These are phyloP conservation scores for Trisateles emortualis DNA, from an alignment of 2,888 invertebrate genomes.

Conservation along the genomic window DNA sequence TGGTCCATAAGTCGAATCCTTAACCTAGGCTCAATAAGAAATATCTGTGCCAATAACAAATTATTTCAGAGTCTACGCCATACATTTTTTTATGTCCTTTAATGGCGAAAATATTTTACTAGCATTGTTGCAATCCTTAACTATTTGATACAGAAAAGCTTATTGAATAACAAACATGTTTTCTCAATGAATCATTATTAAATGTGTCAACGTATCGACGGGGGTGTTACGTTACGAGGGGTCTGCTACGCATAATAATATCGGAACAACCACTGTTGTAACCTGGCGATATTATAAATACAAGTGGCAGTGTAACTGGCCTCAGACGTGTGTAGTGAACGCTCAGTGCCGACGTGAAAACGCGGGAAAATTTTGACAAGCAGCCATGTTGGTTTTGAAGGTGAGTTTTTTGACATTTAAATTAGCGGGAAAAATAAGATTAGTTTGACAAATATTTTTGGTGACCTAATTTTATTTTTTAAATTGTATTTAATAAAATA, in stretches of 20 bases:
- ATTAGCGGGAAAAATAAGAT: slow-evolving; percentile 2
- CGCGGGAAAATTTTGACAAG: slow-evolving; percentile 79
- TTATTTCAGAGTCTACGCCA: not conserved
- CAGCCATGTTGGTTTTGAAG: slow-evolving; percentile 81
- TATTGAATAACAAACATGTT: slow-evolving; percentile 35
- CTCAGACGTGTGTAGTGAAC: slow-evolving; percentile 70
- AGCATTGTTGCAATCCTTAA: not conserved
- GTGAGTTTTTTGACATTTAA: slow-evolving; percentile 63
- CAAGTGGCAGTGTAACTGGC: slow-evolving; percentile 65
- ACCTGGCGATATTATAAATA: slow-evolving; percentile 84
- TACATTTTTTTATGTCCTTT: not conserved
- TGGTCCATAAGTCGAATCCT: slow-evolving; percentile 7
- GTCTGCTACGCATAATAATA: slow-evolving; percentile 78
- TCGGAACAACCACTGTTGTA: slow-evolving; percentile 68
- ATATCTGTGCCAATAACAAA: not conserved
- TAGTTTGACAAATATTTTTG: slow-evolving; percentile 9
- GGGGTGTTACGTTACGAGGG: slow-evolving; percentile 78
- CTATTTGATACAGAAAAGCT: slow-evolving; percentile 20
- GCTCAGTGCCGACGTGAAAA: slow-evolving; percentile 64
- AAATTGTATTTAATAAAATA: too few species aligned
- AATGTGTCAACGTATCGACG: slow-evolving; percentile 46
- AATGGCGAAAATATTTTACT: not conserved
- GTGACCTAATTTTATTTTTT: too few species aligned
- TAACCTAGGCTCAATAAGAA: not conserved
- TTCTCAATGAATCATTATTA: slow-evolving; percentile 48